A percentile compares a stretch with the other conserved stretches of the same genome.
Evolutionary conservation across 2,888 invertebrate species (phyloP).

Genomic region (Philereme transversata): DNA sequence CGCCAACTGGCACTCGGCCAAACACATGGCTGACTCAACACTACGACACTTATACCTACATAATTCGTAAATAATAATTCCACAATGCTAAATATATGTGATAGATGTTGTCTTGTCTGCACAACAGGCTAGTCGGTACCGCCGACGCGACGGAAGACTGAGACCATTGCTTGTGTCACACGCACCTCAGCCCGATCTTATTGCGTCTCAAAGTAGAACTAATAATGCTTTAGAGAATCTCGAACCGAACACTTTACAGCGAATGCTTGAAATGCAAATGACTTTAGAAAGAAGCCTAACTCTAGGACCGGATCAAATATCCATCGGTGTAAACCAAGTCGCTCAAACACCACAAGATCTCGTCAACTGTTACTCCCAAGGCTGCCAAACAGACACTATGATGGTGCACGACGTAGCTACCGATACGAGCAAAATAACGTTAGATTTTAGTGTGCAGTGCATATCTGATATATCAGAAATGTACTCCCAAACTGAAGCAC

Average conservation of each 20-base stretch:
- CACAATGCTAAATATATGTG: conserved; percentile 36
- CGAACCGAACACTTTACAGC: conserved; percentile 63
- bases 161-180: conserved; percentile 59
- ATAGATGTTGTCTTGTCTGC: conserved; percentile 60
- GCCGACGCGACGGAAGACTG: conserved; percentile 71
- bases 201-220: conserved; percentile 45
- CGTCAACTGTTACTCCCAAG: conserved; percentile 63
- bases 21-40: conserved; percentile 58
- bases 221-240: conserved; percentile 50
- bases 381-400: conserved; percentile 73
- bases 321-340: conserved; percentile 68
- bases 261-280: conserved; percentile 75
- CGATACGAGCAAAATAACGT: conserved; percentile 68
- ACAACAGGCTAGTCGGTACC: conserved; percentile 79
- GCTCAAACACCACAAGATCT: conserved; percentile 72
- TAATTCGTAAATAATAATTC: conserved; percentile 36
- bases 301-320: conserved; percentile 63
- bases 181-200: conserved; percentile 63
- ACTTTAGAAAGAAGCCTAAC: conserved; percentile 70
- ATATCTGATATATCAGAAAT: conserved; percentile 62
- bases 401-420: conserved; percentile 68
- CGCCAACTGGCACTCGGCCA: conserved; percentile 68
- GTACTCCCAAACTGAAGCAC: conserved; percentile 68
- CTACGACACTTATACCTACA: conserved; percentile 53
- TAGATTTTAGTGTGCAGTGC: conserved; percentile 71